Percentiles rank a stretch among this genome's conserved stretches.
These are phyloP conservation scores for Uria aalge DNA, from an alignment of 2,113 vertebrate genomes.

Conservation along the genomic window DNA sequence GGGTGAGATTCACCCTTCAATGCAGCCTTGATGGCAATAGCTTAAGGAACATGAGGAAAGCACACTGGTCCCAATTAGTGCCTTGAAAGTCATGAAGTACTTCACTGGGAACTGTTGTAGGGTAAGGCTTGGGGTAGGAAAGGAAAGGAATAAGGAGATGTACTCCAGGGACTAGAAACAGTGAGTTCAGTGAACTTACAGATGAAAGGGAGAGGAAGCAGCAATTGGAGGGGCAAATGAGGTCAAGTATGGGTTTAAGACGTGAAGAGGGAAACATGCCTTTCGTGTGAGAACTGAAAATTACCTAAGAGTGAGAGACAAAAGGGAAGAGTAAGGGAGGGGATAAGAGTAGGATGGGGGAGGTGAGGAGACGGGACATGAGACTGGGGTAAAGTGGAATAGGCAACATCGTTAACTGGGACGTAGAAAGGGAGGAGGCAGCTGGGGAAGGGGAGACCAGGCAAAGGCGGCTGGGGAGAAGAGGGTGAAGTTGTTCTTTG, in stretches of 20 bases:
- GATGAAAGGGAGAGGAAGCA: background rate
- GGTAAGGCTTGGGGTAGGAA: background rate
- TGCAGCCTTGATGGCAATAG: background rate
- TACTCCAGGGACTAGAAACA: background rate
- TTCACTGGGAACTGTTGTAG: background rate
- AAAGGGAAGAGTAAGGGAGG: background rate
- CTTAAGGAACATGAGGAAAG: background rate
- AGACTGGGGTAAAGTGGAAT: fast-evolving
- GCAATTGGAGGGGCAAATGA: background rate
- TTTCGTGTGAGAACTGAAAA: background rate
- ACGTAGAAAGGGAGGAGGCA: background rate
- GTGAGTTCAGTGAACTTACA: background rate
- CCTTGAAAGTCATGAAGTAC: background rate
- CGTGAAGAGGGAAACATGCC: background rate
- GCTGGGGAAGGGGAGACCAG: background rate
- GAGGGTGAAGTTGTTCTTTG: background rate
- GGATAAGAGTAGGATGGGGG: background rate
- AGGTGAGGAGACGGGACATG: background rate
- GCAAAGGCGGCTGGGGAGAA: background rate
- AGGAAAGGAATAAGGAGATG: background rate
- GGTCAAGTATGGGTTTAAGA: background rate
- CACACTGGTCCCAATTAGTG: background rate
- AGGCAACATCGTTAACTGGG: background rate
- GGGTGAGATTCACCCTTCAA: background rate
- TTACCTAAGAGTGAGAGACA: background rate